These are phyloP conservation scores for Phylloscopus collybita DNA, from an alignment of 2,797 vertebrate genomes.

Conservation along the genomic window DNA sequence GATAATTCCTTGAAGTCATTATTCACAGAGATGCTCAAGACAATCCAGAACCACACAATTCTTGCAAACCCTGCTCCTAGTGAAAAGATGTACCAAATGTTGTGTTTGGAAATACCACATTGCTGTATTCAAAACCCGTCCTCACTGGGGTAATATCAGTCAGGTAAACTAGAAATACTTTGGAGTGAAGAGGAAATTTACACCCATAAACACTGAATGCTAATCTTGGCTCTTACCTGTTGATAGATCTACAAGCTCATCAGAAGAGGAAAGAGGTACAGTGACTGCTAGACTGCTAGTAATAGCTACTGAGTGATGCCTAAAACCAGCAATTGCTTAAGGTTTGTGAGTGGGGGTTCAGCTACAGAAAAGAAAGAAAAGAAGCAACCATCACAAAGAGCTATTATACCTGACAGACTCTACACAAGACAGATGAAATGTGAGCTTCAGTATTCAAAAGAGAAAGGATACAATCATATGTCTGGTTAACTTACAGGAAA, in stretches of 20 bases:
- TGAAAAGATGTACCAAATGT: background rate
- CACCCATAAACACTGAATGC: background rate
- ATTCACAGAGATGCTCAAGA: background rate
- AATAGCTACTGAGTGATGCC: conserved; percentile 6
- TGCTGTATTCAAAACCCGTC: background rate
- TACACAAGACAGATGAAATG: conserved; percentile 77
- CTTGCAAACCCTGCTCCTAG: background rate
- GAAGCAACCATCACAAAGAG: conserved; percentile 72
- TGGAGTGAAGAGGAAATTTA: background rate
- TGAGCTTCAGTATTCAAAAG: conserved; percentile 80
- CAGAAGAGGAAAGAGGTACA: background rate
- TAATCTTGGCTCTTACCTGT: background rate
- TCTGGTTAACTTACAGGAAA: conserved; percentile 85
- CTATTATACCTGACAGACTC: conserved; percentile 78
- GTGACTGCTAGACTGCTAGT: conserved; percentile 4
- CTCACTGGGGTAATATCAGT: background rate
- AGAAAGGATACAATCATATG: conserved; percentile 83
- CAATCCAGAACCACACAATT: background rate
- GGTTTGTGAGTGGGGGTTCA: conserved; percentile 23
- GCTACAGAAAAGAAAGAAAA: conserved; percentile 51
- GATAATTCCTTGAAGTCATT: background rate
- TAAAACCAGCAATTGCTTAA: conserved; percentile 52
- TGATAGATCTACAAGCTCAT: background rate
- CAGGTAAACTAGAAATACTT: background rate
- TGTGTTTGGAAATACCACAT: background rate